Evolutionary conservation across 2,113 vertebrate genomes (phyloP).

Genomic region (Etia nguti): DNA sequence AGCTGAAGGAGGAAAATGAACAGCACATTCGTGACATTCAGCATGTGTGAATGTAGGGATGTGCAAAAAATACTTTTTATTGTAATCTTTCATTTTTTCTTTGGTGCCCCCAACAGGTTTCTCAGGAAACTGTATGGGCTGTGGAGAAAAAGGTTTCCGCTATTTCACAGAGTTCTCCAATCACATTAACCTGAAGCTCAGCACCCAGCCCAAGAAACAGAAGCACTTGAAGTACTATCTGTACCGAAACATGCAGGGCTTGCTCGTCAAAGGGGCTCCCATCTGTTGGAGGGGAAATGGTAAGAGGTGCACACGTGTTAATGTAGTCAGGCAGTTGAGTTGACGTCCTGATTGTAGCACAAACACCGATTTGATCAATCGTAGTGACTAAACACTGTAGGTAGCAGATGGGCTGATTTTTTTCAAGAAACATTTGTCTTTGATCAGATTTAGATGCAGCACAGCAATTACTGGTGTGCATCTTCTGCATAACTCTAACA

Average conservation of each 20-base stretch:
- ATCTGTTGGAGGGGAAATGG: conserved; percentile 94
- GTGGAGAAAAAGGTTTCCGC: conserved; percentile 94
- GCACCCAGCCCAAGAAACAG: conserved; percentile 97
- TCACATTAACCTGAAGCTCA: conserved; percentile 96
- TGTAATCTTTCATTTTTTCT: not conserved
- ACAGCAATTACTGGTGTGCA: not conserved
- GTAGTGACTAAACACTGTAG: not conserved
- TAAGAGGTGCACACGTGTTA: conserved; percentile 49
- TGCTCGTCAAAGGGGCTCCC: conserved; percentile 83
- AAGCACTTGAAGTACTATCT: conserved; percentile 95
- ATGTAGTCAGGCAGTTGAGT: not conserved
- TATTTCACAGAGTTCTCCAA: conserved; percentile 98
- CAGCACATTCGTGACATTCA: not conserved
- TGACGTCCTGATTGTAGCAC: not conserved
- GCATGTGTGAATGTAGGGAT: not conserved
- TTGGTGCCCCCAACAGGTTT: conserved; percentile 75
- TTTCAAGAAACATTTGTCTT: not conserved
- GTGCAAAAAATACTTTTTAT: not conserved
- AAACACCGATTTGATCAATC: not conserved
- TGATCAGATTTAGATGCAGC: not conserved
- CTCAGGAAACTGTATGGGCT: conserved; percentile 93
- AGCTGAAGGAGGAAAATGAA: not conserved
- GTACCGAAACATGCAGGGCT: conserved; percentile 84
- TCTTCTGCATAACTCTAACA: not conserved
- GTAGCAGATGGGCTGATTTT: not conserved